A percentile compares a stretch with the other conserved stretches of the same genome.
Conservation (phyloP, 2,113 vertebrate species). For the Aegotheles bennettii region DNA sequence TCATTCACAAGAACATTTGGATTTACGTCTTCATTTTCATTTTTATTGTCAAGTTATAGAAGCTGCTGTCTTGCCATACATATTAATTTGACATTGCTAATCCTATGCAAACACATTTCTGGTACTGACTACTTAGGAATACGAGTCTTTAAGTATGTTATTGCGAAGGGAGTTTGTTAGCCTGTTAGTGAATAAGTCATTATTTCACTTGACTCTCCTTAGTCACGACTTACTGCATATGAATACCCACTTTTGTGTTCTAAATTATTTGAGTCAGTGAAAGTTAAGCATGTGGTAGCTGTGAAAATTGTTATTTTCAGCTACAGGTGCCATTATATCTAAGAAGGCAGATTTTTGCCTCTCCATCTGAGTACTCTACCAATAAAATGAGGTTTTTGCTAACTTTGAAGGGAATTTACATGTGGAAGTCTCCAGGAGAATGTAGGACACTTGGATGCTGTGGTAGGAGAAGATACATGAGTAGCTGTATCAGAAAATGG, state of each 20-base stretch:
- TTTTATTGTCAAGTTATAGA: background rate
- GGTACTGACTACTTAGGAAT: background rate
- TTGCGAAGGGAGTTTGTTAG: background rate
- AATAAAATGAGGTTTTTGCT: background rate
- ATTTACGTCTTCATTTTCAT: background rate
- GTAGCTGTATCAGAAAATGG: background rate
- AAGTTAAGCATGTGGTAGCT: background rate
- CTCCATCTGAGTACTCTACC: background rate
- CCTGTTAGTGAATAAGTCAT: background rate
- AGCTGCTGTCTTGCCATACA: background rate
- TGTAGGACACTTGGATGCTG: background rate
- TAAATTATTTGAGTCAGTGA: background rate
- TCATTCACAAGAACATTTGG: background rate
- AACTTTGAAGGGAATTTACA: background rate
- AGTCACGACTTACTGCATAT: background rate
- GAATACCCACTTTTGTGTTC: background rate
- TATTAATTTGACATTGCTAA: background rate
- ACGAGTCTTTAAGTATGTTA: background rate
- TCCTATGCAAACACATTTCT: background rate
- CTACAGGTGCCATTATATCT: background rate
- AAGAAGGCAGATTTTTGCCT: background rate
- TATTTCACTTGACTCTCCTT: background rate
- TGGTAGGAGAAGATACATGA: background rate
- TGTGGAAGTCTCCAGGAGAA: background rate
- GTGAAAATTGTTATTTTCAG: background rate